Percentiles rank a stretch among this genome's conserved stretches.
Evolutionary conservation across 1,140 invertebrate species (phyloP).

Genomic region (Dreissena polymorpha): DNA sequence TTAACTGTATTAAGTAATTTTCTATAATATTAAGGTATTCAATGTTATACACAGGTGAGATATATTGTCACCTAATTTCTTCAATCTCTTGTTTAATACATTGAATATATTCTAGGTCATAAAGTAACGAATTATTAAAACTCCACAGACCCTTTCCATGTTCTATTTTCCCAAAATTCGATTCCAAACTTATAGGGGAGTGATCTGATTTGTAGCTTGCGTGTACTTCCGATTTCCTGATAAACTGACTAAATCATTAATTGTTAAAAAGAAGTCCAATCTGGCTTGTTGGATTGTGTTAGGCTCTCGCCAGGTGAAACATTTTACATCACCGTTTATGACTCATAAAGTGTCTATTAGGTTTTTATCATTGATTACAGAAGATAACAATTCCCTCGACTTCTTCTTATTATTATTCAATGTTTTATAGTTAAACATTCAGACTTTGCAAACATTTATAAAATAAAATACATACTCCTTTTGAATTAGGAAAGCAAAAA

Average conservation of each 20-base stretch:
- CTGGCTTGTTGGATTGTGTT: conserved; percentile 54
- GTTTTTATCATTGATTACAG: conserved; percentile 4
- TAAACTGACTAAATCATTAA: conserved; percentile 25
- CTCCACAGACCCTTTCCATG: conserved; percentile 49
- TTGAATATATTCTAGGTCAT: background rate
- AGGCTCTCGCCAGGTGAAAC: conserved; percentile 33
- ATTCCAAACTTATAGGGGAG: conserved; percentile 18
- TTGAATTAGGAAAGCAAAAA: conserved; percentile 39
- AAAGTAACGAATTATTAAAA: conserved; percentile 40
- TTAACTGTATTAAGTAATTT: conserved; percentile 21
- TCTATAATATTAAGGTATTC: background rate
- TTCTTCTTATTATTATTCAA: conserved; percentile 25
- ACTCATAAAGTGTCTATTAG: conserved; percentile 41
- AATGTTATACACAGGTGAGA: background rate
- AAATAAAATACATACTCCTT: conserved; percentile 42
- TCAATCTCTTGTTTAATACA: background rate
- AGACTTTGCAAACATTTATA: conserved; percentile 39
- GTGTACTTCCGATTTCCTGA: conserved; percentile 21
- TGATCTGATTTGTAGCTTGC: conserved; percentile 51
- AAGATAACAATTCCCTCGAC: conserved; percentile 24
- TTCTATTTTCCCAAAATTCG: conserved; percentile 9
- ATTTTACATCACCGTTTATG: background rate
- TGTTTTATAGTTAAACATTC: conserved; percentile 28
- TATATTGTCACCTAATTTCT: conserved; percentile 8
- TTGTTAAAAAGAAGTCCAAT: conserved; percentile 48